Percentiles rank a stretch among this genome's conserved stretches.
Conservation (phyloP, 2,888 invertebrate species). For the Penaeus monodon region DNA sequence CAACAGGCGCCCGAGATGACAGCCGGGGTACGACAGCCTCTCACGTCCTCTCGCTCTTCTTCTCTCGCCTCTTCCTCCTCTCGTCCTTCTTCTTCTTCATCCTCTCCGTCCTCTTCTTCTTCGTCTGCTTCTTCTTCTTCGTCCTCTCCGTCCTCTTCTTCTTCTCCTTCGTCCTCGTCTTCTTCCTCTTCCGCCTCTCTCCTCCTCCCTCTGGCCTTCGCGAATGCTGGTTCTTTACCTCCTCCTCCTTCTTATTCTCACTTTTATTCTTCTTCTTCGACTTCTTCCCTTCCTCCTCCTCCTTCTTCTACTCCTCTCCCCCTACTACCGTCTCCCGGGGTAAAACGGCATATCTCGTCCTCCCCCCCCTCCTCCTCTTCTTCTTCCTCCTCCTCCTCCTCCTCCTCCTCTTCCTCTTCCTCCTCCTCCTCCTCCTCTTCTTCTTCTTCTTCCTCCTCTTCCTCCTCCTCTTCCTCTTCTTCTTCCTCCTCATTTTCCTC, state of each 20-base stretch:
- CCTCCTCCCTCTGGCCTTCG: neutral
- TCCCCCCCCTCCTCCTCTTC: too few species aligned
- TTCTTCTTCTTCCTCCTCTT: too few species aligned
- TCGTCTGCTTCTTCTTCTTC: neutral
- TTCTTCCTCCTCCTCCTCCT: too few species aligned
- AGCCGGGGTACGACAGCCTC: slow-evolving; percentile 24
- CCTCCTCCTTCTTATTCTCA: too few species aligned
- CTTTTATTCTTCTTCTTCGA: neutral
- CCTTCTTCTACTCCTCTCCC: neutral
- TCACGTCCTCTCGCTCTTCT: neutral
- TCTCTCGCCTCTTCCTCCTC: neutral
- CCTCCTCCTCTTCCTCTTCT: too few species aligned
- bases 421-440: too few species aligned
- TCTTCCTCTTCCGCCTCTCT: neutral
- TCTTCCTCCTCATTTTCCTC: too few species aligned
- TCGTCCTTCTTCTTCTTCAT: neutral
- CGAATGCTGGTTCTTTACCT: too few species aligned
- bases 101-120: neutral
- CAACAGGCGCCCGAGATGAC: slow-evolving; percentile 1
- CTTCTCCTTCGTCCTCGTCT: neutral
- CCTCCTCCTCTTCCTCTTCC: too few species aligned
- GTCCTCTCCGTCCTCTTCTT: neutral
- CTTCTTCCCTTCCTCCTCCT: neutral
- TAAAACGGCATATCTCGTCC: too few species aligned
- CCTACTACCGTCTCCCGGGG: too few species aligned